Base-by-base conservation (phyloP, 2,113 vertebrate species). In the Holacanthus passer region DNA sequence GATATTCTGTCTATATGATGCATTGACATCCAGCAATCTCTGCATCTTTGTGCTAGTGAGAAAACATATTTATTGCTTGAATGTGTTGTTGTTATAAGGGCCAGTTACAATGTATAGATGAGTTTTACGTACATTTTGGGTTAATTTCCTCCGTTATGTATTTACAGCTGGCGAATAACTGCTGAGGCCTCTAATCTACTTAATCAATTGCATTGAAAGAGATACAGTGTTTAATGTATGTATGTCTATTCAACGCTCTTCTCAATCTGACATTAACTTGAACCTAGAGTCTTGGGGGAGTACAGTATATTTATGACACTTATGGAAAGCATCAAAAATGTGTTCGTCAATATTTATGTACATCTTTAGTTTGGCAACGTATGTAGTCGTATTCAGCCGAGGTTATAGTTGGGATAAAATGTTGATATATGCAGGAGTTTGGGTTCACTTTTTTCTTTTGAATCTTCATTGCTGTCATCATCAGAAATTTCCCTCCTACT, bases 401-500 rank as follows among this genome's bases (percentile, higher is more conserved):
- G 71, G 47, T 69, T 84, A 77, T 20, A 58, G 27, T 37, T 19
- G 3, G 72, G 74, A 79, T 66, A 66, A 52, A 82, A 48, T 59
- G 22, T 59, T 43, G 27, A 68, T 65, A 92, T 81, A 66, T 68
- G 73, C 67, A 86, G 84, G 48, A 77, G 55, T 69, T 82, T 83
- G 73, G 76, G 29, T 60, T 63, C 22, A 24, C 35, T 88, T 84
- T 74, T 70, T 84, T 55, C 82, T 73, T 86, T 79, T 82, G 29
- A 79, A 79, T 78, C 31, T 87, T 85, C 53, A 66, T 85, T 85
- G 80, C 93, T 79, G 75, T 75, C 80, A 79, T 91, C 81, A 75
- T 84, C 84, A 87, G 85, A 91, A 88, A 89, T 88, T 77, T 73
- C 65, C 63, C 82, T 84, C 67, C 73, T 56, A 45, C 86, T 89